Percentiles rank a stretch among this genome's conserved stretches.
These are phyloP conservation scores for Scartelaos histophorus DNA, from an alignment of 2,113 vertebrate species.

Conservation along the genomic window DNA sequence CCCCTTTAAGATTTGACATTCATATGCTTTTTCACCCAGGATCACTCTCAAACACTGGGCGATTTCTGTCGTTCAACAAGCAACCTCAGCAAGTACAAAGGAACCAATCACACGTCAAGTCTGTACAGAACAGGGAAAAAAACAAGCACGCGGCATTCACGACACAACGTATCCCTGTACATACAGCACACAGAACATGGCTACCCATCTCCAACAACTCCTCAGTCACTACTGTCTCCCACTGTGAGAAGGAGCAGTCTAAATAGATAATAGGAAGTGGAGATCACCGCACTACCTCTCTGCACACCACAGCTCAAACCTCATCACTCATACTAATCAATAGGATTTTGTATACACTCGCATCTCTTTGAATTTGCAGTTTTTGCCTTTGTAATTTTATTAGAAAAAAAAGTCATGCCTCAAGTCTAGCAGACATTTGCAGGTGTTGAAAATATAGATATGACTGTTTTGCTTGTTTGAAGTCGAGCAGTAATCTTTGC, in stretches of 20 bases:
- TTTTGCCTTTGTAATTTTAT: conserved; percentile 70
- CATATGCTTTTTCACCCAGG: conserved; percentile 88
- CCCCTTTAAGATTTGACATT: conserved; percentile 78
- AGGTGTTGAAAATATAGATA: conserved; percentile 74
- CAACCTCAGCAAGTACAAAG: conserved; percentile 87
- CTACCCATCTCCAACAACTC: conserved; percentile 38
- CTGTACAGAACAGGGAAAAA: conserved; percentile 64
- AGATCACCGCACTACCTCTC: conserved; percentile 54
- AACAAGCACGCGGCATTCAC: conserved; percentile 67
- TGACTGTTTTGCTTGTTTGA: conserved; percentile 49
- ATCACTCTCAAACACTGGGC: conserved; percentile 68
- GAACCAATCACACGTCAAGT: conserved; percentile 66
- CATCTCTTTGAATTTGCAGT: conserved; percentile 63
- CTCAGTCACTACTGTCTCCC: conserved; percentile 16
- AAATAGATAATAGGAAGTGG: conserved; percentile 42
- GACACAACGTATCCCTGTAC: conserved; percentile 70
- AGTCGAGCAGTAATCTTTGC: conserved; percentile 53
- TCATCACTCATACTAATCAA: conserved; percentile 61
- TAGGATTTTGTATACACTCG: conserved; percentile 57
- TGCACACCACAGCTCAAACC: conserved; percentile 60
- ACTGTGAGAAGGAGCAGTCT: conserved; percentile 30
- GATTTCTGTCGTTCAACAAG: conserved; percentile 49
- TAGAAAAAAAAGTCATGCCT: conserved; percentile 73
- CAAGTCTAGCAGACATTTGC: conserved; percentile 72
- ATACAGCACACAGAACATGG: conserved; percentile 70